Base-by-base conservation (phyloP, 2,113 vertebrate species). In the Cyphomyrus discorhynchus region DNA sequence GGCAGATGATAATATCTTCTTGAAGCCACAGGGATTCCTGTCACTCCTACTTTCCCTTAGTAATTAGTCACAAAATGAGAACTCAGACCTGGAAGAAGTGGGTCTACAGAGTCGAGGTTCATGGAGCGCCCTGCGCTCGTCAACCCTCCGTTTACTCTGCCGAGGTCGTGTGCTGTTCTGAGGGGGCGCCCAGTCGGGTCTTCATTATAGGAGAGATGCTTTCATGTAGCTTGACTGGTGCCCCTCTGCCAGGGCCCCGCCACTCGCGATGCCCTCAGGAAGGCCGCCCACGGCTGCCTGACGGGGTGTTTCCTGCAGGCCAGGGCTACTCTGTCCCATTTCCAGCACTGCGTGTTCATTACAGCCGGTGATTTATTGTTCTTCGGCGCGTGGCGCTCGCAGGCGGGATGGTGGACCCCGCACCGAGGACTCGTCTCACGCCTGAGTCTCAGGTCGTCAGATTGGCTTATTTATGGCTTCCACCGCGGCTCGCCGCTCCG, bases 1-100 rank as follows among this genome's bases (percentile, higher is more conserved):
- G 15, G 24, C 85, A 52, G n/a, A 19, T 56, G 85, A 87, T 49
- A n/a, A 86, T 87, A 87, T 53, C 49, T 84, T 84, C 45, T 87
- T 87, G 50, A 52, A 87, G 50, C 85, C 49, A 53, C 47, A 39
- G 50, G 85, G 85, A 56, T 87, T 82, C 31, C 49, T 27, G 27
- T 87, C 31, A 31, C 15, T 53, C 19, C 50, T 87, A 8, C 17
- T 87, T 17, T 52, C 2, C n/a, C 31, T 53, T 53, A 35, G 27
- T 53, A 56, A 8, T 87, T 87, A 53, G 50, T 53, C 27, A 56
- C 31, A 21, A 87, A 87, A 87, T 35, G 17, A 39, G 27, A 50
- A 80, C 74, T 80, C 35, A 80, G 66, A 74, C 66, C 66, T 74
- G 66, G 66, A 35, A 74, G 10, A 46, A 85, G 45, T 50, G 47